Conservation (phyloP, 2,888 invertebrate genomes). For the Lasioglossum zephyrum region DNA sequence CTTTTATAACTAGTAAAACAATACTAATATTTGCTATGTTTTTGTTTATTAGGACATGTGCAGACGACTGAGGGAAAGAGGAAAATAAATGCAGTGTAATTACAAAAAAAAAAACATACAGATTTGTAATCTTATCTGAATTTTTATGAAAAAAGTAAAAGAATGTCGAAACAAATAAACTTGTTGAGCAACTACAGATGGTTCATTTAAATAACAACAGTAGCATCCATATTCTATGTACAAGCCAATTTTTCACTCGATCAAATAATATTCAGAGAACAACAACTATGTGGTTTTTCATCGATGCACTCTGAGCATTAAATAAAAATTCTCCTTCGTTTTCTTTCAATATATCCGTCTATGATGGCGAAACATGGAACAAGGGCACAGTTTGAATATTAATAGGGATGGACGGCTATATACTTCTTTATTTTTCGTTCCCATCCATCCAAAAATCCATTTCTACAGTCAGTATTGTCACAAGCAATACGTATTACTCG, state of each 20-base stretch:
- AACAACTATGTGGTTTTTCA: not conserved
- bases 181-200: slow-evolving; percentile 2
- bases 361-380: not conserved
- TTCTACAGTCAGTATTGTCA: not conserved
- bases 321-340: not conserved
- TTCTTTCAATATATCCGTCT: not conserved
- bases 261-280: not conserved
- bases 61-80: not conserved
- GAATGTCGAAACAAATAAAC: not conserved
- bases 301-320: not conserved
- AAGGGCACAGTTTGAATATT: not conserved
- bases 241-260: not conserved
- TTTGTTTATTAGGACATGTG: slow-evolving; percentile 1
- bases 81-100: not conserved
- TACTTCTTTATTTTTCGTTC: not conserved
- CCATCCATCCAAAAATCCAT: not conserved
- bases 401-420: not conserved
- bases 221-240: not conserved
- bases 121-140: not conserved
- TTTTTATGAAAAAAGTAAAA: not conserved
- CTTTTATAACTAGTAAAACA: not conserved
- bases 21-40: not conserved
- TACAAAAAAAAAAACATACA: not conserved
- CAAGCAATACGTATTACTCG: not conserved
- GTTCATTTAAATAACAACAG: not conserved